Conservation (phyloP, 2,888 invertebrate genomes). For the Aethes cnicana region DNA sequence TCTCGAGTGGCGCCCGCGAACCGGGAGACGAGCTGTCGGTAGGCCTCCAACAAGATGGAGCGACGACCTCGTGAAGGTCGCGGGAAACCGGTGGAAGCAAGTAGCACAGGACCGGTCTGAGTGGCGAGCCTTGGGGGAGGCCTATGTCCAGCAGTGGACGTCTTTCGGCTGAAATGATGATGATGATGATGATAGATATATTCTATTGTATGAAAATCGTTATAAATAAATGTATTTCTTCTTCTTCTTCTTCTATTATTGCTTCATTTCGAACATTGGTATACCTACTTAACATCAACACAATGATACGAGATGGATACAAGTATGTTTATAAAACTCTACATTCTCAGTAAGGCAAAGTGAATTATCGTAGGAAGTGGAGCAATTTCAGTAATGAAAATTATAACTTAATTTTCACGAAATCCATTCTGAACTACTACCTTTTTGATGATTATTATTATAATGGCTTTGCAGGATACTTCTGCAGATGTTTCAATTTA, state of each 20-base stretch:
- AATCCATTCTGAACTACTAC: constrained; percentile 5
- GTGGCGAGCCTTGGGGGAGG: too few relatives aligned
- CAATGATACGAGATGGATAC: neutral
- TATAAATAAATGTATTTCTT: too few relatives aligned
- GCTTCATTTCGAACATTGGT: neutral
- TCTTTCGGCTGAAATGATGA: neutral
- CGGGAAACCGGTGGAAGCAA: too few relatives aligned
- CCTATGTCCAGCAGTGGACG: too few relatives aligned
- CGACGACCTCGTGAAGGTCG: too few relatives aligned
- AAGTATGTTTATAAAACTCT: neutral
- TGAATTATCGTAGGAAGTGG: constrained; percentile 2
- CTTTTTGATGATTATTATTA: constrained; percentile 2
- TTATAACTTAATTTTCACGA: constrained; percentile 16
- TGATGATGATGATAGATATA: neutral
- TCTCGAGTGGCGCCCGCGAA: too few relatives aligned
- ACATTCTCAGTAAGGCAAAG: constrained; percentile 4
- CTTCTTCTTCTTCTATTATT: neutral
- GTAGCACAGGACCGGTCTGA: too few relatives aligned
- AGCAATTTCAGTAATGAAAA: constrained; percentile 19
- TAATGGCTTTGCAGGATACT: neutral
- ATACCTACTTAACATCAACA: neutral
- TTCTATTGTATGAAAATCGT: neutral
- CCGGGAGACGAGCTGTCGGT: too few relatives aligned
- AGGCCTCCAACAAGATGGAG: too few relatives aligned
- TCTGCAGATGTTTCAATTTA: neutral